Percentiles rank a stretch among this genome's conserved stretches.
Conservation (phyloP, 2,797 vertebrate genomes). For the Coendou prehensilis region DNA sequence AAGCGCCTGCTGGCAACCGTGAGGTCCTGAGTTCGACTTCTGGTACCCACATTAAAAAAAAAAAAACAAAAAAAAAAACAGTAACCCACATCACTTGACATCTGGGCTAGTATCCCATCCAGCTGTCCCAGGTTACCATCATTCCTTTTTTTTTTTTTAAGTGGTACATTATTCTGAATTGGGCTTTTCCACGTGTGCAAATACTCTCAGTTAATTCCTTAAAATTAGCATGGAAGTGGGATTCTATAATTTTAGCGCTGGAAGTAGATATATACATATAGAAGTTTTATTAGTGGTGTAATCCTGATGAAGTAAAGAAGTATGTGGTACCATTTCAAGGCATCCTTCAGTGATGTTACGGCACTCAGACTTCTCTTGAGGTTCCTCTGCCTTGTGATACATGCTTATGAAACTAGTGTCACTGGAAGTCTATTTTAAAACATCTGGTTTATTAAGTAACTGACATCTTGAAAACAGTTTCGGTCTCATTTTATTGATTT, state of each 20-base stretch:
- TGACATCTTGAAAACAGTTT: conserved; percentile 37
- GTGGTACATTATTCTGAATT: neutral
- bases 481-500: conserved; percentile 55
- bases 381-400: neutral
- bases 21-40: no score
- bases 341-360: neutral
- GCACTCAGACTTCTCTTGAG: neutral
- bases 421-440: conserved; percentile 41
- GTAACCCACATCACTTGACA: neutral
- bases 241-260: conserved; percentile 43
- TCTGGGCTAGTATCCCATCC: neutral
- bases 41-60: no score
- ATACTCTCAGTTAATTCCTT: conserved; percentile 50
- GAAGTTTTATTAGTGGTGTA: neutral
- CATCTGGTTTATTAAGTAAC: conserved; percentile 46
- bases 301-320: conserved; percentile 43
- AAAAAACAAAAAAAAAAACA: neutral
- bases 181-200: neutral
- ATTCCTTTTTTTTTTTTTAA: neutral
- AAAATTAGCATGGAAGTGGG: neutral
- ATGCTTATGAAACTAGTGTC: conserved; percentile 37
- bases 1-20: no score
- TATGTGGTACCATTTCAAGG: neutral
- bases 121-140: neutral
- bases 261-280: neutral